Evolutionary conservation across 2,888 invertebrate genomes (phyloP).

Genomic region (Mesopsocus fuscifrons): DNA sequence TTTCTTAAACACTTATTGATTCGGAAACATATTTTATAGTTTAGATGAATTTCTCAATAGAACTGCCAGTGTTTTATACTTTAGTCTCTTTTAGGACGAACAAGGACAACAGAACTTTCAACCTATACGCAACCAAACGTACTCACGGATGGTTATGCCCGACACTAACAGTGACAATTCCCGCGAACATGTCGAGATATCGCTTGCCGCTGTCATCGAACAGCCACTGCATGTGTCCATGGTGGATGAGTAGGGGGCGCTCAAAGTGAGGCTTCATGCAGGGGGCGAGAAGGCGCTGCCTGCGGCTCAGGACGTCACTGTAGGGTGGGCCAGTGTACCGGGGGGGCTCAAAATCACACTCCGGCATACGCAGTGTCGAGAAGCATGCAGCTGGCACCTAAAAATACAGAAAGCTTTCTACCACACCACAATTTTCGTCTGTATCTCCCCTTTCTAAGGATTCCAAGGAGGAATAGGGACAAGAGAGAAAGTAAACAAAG

Average conservation of each 20-base stretch:
- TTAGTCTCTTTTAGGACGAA: too few species aligned
- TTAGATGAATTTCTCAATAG: too few species aligned
- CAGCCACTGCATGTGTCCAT: constrained; percentile 83
- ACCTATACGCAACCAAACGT: too few species aligned
- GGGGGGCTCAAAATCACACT: background rate
- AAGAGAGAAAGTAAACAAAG: too few species aligned
- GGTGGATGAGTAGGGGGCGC: constrained; percentile 63
- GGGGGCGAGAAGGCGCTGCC: constrained; percentile 46
- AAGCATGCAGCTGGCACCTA: background rate
- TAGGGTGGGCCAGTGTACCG: constrained; percentile 33
- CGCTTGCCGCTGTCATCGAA: constrained; percentile 69
- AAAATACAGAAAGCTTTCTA: too few species aligned
- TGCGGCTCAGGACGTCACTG: constrained; percentile 35
- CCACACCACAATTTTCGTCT: too few species aligned
- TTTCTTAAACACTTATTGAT: too few species aligned
- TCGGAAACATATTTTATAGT: too few species aligned
- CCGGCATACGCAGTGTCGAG: background rate
- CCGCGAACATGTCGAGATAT: constrained; percentile 90
- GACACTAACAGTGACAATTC: constrained; percentile 92
- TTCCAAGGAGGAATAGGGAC: too few species aligned
- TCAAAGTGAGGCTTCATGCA: constrained; percentile 55
- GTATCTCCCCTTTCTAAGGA: too few species aligned
- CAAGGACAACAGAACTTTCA: too few species aligned
- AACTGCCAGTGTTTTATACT: too few species aligned
- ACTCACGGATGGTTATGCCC: constrained; percentile 96